Conservation (phyloP, 2,888 invertebrate genomes). For the Polydrusus tereticollis region DNA sequence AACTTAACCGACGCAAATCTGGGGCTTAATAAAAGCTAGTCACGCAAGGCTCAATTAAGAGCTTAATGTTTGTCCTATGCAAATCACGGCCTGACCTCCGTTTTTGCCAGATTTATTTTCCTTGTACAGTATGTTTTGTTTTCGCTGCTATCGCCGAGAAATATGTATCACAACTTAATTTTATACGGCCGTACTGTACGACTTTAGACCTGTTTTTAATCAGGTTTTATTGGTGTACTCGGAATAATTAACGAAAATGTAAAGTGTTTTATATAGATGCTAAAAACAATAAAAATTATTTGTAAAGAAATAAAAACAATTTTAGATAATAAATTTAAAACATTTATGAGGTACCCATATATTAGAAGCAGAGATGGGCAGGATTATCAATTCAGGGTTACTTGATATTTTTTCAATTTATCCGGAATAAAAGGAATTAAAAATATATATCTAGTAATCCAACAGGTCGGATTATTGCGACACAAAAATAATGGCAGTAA, state of each 20-base stretch:
- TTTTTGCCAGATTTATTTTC: slow-evolving; percentile 57
- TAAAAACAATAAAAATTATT: neutral
- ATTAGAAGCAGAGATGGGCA: too few species aligned
- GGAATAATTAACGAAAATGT: slow-evolving; percentile 13
- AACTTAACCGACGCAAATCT: slow-evolving; percentile 33
- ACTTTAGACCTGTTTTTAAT: slow-evolving; percentile 44
- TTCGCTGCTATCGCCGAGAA: slow-evolving; percentile 51
- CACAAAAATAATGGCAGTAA: too few species aligned
- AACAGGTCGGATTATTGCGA: too few species aligned
- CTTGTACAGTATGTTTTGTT: slow-evolving; percentile 52
- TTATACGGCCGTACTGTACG: slow-evolving; percentile 46
- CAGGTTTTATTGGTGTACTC: slow-evolving; percentile 36
- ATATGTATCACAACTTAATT: slow-evolving; percentile 57
- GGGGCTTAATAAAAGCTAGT: slow-evolving; percentile 58
- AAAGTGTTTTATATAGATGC: neutral
- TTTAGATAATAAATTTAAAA: too few species aligned
- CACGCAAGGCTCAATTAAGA: slow-evolving; percentile 62
- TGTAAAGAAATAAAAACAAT: too few species aligned
- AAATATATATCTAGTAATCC: too few species aligned
- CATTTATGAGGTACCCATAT: too few species aligned
- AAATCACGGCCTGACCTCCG: slow-evolving; percentile 55
- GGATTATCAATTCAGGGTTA: too few species aligned
- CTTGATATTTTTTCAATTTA: too few species aligned
- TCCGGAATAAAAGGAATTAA: too few species aligned
- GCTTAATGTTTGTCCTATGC: slow-evolving; percentile 62